phyloP scores from a whole-genome alignment of 2,797 vertebrate genomes.

The Champsocephalus gunnari region DNA sequence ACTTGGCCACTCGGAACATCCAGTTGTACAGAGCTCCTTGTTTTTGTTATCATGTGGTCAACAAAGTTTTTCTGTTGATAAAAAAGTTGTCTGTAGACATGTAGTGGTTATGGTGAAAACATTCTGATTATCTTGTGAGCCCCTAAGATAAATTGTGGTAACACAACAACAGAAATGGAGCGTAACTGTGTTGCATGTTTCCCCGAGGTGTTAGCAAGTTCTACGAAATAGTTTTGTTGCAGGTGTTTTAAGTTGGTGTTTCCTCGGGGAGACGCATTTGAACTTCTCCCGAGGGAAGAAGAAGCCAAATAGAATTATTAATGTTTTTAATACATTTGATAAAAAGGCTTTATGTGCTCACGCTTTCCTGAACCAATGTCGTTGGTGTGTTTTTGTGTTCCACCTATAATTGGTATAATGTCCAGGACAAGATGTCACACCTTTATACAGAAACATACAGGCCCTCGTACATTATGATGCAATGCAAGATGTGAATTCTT shows the following conservation, averaged over 20 bases:
- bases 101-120: slow-evolving; percentile 24
- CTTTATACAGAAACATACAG: not conserved
- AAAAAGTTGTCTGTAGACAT: not conserved
- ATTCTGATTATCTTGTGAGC: slow-evolving; percentile 24
- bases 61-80: slow-evolving; percentile 20
- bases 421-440: no score
- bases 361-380: not conserved
- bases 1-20: not conserved
- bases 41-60: not conserved
- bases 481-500: not conserved
- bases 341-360: no score
- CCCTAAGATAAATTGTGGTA: slow-evolving; percentile 14
- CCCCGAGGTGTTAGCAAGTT: not conserved
- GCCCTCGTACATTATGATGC: not conserved
- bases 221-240: not conserved
- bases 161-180: slow-evolving; percentile 26
- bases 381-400: not conserved
- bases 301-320: not conserved
- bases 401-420: no score
- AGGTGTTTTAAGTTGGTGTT: slow-evolving; percentile 12
- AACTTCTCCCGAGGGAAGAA: not conserved
- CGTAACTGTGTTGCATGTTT: slow-evolving; percentile 15
- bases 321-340: no score
- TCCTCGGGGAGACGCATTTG: not conserved
- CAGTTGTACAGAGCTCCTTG: not conserved